Conservation (phyloP, 1,140 invertebrate species). For the Microplitis demolitor region DNA sequence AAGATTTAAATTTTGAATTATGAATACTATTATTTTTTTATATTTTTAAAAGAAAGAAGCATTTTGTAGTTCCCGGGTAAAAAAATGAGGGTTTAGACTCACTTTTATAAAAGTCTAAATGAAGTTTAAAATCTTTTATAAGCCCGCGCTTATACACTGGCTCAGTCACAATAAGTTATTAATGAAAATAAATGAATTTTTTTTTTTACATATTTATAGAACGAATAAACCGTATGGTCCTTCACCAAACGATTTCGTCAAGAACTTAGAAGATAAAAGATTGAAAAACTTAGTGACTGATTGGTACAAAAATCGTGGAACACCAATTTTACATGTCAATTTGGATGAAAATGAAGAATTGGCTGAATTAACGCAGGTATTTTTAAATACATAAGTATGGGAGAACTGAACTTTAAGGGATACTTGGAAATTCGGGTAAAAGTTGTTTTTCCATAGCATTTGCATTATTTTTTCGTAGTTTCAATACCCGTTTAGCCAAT, state of each 20-base stretch:
- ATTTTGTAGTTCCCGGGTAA: too few relatives aligned
- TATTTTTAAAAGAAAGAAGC: background rate
- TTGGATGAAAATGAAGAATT: background rate
- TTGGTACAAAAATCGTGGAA: slow-evolving; percentile 19
- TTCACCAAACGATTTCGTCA: background rate
- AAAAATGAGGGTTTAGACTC: too few relatives aligned
- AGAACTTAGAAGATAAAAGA: background rate
- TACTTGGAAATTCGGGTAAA: background rate
- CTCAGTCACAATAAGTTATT: background rate
- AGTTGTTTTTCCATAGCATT: background rate
- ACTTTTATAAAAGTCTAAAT: too few relatives aligned
- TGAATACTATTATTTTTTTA: background rate
- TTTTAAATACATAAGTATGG: background rate
- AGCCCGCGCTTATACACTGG: background rate
- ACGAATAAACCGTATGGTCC: background rate
- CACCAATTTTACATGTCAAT: slow-evolving; percentile 2
- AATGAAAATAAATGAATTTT: background rate
- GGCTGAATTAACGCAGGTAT: slow-evolving; percentile 5
- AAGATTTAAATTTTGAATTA: background rate
- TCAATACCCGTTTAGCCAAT: too few relatives aligned
- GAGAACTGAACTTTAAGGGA: background rate
- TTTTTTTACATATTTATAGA: background rate
- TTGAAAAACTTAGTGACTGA: background rate
- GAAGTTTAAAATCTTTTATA: background rate
- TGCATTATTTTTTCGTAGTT: background rate